A percentile compares a stretch with the other conserved stretches of the same genome.
phyloP scores from a whole-genome alignment of 92 coral and sea anemone genomes.

The Palythoa heliodiscus region DNA sequence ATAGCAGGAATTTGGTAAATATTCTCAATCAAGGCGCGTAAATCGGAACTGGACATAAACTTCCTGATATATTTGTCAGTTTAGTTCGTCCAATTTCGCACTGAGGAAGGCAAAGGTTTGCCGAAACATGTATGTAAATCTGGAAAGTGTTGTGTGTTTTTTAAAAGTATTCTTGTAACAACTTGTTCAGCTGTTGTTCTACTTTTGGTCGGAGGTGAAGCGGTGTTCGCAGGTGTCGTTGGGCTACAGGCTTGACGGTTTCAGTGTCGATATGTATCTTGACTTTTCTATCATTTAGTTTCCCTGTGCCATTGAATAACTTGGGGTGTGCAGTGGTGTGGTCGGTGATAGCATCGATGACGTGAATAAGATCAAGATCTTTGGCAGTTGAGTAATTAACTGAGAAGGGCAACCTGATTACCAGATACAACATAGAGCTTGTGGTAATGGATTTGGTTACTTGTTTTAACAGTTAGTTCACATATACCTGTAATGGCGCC shows the following conservation, averaged over 20 bases:
- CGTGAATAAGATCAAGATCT: neutral
- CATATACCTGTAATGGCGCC: neutral
- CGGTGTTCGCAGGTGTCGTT: slow-evolving; percentile 28
- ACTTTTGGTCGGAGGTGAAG: slow-evolving; percentile 44
- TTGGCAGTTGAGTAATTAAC: neutral
- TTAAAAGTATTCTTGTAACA: slow-evolving; percentile 4
- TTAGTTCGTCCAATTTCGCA: no score
- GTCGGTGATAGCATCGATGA: neutral
- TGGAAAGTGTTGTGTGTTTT: no score
- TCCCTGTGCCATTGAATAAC: neutral
- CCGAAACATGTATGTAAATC: no score
- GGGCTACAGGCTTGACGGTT: slow-evolving; percentile 41
- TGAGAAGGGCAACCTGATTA: neutral
- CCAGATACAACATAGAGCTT: neutral
- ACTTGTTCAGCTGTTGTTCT: slow-evolving; percentile 26
- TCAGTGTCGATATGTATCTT: slow-evolving; percentile 43
- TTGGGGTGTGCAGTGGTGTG: neutral
- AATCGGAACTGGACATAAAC: no score
- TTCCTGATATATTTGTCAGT: no score
- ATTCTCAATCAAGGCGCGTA: no score
- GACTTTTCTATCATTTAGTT: neutral
- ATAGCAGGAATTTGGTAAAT: no score
- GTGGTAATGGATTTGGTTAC: neutral
- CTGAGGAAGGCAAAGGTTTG: no score
- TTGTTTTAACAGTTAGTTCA: slow-evolving; percentile 13